Base-by-base conservation (phyloP, 2,113 vertebrate genomes). In the Irena cyanogastra region DNA sequence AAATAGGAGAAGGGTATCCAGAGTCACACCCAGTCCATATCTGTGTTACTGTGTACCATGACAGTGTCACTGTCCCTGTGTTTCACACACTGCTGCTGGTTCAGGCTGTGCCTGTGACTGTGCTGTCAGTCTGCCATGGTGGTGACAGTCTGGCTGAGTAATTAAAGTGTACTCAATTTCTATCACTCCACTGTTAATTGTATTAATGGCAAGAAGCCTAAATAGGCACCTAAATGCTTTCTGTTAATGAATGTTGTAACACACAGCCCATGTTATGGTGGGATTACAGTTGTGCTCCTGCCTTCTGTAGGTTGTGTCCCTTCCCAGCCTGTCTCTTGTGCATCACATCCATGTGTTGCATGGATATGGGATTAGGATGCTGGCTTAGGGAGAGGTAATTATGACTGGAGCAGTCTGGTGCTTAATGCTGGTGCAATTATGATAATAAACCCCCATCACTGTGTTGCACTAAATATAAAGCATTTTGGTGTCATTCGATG, bases 171-270 rank as follows among this genome's bases (percentile, higher is more conserved):
- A 33, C 35, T 75, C 33, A 33, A 44, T 60, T 91, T 83, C 59
- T 60, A 0, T 60, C 57, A 47, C 59, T 76, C 87, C 24, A 16
- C 23, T 45, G 11, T 44, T 91, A 56, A 69, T 77, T 81, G 63
- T 68, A 41, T 44, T 76, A 82, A 37, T 65, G 28, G 31, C 1
- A 26, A 70, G 83, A 57, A 88, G 26, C 42, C 50, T 74, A 30
- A 52, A n/a, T 30, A 42, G 44, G 2, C 30, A 21, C 60, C 60
- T 76, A 11, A 83, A 80, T 80, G 26, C 63, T 83, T 64, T 83
- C 33, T 72, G 13, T 66, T 79, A 70, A 37, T 22, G 47, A 74
- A 16, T 1, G 0, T 19, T 42, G 39, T 78, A 16, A 0, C 0
- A 5, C 26, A 24, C 59, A 82, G 86, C 41, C 42, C 50, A 3